phyloP scores from a whole-genome alignment of 2,113 vertebrate species.

The Marcusenius ussheri region DNA sequence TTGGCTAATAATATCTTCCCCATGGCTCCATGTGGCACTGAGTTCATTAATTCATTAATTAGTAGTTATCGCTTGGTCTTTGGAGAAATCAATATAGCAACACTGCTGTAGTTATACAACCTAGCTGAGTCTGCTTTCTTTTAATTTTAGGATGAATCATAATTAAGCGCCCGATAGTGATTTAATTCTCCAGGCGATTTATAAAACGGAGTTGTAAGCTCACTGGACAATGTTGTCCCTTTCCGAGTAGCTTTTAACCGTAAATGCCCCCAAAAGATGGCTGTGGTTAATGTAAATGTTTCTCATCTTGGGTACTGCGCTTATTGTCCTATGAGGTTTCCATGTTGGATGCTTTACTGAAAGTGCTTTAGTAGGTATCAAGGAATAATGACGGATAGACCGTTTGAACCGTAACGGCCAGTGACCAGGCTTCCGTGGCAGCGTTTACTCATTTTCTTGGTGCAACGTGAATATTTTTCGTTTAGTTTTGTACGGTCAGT shows the following conservation, averaged over 20 bases:
- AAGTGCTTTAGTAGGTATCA: neutral
- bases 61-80: neutral
- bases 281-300: neutral
- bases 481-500: neutral
- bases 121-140: neutral
- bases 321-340: neutral
- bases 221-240: neutral
- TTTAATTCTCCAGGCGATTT: neutral
- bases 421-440: neutral
- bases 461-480: neutral
- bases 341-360: neutral
- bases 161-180: neutral
- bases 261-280: neutral
- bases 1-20: neutral
- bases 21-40: neutral
- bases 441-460: neutral
- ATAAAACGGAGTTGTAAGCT: neutral
- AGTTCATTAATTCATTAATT: neutral
- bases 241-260: neutral
- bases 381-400: neutral
- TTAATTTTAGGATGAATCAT: neutral
- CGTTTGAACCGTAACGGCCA: no score
- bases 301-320: neutral
- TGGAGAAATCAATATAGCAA: neutral
- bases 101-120: neutral